Base-by-base conservation (phyloP, 2,888 invertebrate species). In the Arge pagana region DNA sequence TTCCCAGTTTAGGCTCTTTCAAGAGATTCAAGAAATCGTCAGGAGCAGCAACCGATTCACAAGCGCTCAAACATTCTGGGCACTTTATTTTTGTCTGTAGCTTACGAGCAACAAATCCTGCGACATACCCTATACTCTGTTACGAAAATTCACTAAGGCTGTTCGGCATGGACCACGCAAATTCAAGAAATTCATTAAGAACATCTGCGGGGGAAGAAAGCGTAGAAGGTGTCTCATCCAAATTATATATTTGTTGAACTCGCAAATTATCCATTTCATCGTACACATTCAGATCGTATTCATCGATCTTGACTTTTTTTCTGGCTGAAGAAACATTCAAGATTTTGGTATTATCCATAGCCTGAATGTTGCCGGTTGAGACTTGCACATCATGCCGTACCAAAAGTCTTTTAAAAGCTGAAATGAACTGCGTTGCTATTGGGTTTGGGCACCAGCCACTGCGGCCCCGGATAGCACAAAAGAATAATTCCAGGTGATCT, bases 371-470 rank as follows among this genome's bases (percentile, higher is more conserved):
- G 7, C 36, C 18, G 19, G 7, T 16, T 2, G 18, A 16, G 16
- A 19, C 16, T 10, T 16, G 5, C 11, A 43, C 18, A 6, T 43
- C 30, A 30, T 43, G 43, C 10, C 28, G 43, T 16, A 43, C n/a
- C 15, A 43, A 15, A 4, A 43, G 8, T 43, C 30, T 21, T 30
- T 45, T 45, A 10, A 45, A 33, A 4, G 33, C 33, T 21, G 45
- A 45, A 45, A 45, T 19, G 21, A 45, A 45, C 15, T 45, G 10
- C n/a, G 26, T 16, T 18, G 16, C 45, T 4, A 33, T 45, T 28
- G 33, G 33, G 33, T 45, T 45, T 33, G 33, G 45, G 8, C 45
- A 45, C 45, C 33, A 45, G n/a, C 45, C 19, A 18, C 33, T 33
- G 13, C 31, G 16, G 2, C 16, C 40, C 15, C 40, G 26, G 18